Conservation (phyloP, 2,888 invertebrate species). For the Tetanocera ferruginea region DNA sequence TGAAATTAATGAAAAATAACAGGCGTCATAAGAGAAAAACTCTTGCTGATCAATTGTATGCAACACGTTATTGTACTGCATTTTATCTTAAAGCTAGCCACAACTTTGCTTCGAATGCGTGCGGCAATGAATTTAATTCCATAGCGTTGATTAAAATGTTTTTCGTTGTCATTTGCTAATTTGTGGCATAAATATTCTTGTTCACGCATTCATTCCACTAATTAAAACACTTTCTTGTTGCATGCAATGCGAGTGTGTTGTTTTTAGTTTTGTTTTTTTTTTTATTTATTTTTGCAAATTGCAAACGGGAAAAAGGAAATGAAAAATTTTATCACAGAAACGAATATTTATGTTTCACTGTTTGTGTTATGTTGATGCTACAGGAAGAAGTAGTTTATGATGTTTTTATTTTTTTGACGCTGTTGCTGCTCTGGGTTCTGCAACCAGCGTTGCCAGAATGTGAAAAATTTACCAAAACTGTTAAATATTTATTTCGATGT, state of each 20-base stretch:
- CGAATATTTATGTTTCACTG: constrained; percentile 2
- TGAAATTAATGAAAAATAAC: too few relatives aligned
- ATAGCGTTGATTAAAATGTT: constrained; percentile 17
- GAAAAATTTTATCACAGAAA: not conserved
- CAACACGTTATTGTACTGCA: not conserved
- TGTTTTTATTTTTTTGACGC: not conserved
- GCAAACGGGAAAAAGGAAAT: constrained; percentile 22
- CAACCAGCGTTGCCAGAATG: too few relatives aligned
- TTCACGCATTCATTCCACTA: constrained; percentile 30
- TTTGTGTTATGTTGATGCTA: not conserved
- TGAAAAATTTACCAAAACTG: too few relatives aligned
- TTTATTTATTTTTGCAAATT: not conserved
- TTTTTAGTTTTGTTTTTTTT: not conserved
- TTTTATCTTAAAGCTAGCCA: not conserved
- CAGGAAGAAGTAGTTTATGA: not conserved
- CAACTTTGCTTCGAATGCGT: not conserved
- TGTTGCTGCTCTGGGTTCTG: not conserved
- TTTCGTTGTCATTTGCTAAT: constrained; percentile 24
- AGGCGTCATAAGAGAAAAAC: too few relatives aligned
- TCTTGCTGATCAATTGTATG: not conserved
- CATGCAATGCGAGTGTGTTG: not conserved
- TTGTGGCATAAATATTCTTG: constrained; percentile 29
- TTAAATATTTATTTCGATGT: too few relatives aligned
- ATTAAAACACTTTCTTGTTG: constrained; percentile 30
- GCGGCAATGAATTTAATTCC: constrained; percentile 15